Percentiles rank a stretch among this genome's conserved stretches.
These are phyloP conservation scores for Cheumatopsyche charites DNA, from an alignment of 1,140 invertebrate genomes.

Conservation along the genomic window DNA sequence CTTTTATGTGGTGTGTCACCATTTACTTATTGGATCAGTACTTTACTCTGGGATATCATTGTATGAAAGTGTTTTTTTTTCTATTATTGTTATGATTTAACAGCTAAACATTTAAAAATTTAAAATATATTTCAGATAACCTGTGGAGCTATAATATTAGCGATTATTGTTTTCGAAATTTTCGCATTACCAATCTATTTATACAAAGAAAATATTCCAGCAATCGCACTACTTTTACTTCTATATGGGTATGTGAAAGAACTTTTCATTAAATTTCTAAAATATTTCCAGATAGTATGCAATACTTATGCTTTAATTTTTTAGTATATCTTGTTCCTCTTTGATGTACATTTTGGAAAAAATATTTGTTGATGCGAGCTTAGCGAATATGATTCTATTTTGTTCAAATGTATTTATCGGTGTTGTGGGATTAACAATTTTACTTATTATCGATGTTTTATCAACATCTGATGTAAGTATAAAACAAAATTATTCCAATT, in stretches of 20 bases:
- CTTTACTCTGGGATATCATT: conserved; percentile 66
- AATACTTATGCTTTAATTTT: neutral
- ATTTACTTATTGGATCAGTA: conserved; percentile 65
- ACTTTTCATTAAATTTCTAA: conserved; percentile 10
- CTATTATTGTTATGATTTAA: no score
- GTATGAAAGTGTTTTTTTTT: conserved; percentile 52
- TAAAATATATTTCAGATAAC: conserved; percentile 53
- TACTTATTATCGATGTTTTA: conserved; percentile 69
- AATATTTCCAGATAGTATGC: neutral
- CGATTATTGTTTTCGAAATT: conserved; percentile 63
- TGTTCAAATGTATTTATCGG: conserved; percentile 69
- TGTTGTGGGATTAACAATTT: conserved; percentile 63
- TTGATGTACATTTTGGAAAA: conserved; percentile 66
- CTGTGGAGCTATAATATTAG: conserved; percentile 61
- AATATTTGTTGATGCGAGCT: conserved; percentile 65
- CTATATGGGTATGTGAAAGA: conserved; percentile 63
- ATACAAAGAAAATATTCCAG: conserved; percentile 65
- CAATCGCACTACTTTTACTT: conserved; percentile 64
- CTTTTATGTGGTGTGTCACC: conserved; percentile 66
- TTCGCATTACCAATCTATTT: conserved; percentile 70
- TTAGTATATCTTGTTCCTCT: conserved; percentile 61
- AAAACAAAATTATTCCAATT: neutral
- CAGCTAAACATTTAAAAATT: neutral
- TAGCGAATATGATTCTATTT: conserved; percentile 71
- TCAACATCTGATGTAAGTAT: conserved; percentile 61